These are phyloP conservation scores for Balanococcus diminutus DNA, from an alignment of 2,888 invertebrate species.

Conservation along the genomic window DNA sequence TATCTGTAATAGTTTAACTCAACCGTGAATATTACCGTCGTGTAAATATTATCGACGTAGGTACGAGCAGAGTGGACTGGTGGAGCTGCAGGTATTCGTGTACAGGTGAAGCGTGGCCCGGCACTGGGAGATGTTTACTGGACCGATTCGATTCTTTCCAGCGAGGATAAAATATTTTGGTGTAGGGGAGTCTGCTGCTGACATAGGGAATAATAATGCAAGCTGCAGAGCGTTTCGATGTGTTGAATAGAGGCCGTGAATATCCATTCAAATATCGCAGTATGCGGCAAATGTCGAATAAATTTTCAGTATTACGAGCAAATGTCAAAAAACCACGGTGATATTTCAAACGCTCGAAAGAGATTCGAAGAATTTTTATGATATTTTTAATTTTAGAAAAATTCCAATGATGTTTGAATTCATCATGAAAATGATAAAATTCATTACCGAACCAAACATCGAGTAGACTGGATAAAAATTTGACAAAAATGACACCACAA, in stretches of 20 bases:
- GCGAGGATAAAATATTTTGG: background rate
- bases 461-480: too few relatives aligned
- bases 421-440: too few relatives aligned
- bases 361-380: too few relatives aligned
- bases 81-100: background rate
- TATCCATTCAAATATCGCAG: background rate
- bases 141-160: background rate
- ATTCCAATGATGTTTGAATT: too few relatives aligned
- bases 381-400: too few relatives aligned
- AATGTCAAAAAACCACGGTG: background rate
- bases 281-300: background rate
- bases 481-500: too few relatives aligned
- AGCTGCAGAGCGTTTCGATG: background rate
- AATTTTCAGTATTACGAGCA: background rate
- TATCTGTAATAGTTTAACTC: constrained; percentile 3
- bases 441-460: too few relatives aligned
- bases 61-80: too few relatives aligned
- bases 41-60: background rate
- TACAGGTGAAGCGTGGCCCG: background rate
- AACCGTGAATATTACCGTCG: background rate
- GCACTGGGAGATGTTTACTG: background rate
- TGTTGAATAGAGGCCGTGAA: background rate
- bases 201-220: background rate
- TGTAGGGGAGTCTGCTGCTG: background rate
- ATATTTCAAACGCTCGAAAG: too few relatives aligned